These are phyloP conservation scores for Arrhamphus sclerolepis DNA, from an alignment of 2,797 vertebrate genomes.

Conservation along the genomic window DNA sequence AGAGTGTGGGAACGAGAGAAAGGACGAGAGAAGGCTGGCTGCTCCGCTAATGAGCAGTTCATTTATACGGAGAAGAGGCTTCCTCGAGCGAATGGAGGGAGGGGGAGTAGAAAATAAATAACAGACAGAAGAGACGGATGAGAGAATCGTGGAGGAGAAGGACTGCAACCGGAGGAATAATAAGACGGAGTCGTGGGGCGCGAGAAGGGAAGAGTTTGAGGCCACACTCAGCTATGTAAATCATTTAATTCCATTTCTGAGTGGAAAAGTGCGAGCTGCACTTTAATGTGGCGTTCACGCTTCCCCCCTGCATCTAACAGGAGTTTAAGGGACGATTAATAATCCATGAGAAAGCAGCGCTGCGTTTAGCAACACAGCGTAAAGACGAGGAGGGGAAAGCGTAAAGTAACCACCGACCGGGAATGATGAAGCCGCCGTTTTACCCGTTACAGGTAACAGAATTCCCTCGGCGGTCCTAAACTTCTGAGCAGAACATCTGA, in stretches of 20 bases:
- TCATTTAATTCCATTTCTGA: not conserved
- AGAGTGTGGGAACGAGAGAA: conserved; percentile 5
- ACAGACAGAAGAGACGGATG: not conserved
- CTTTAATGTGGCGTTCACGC: too few relatives aligned
- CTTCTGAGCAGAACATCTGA: too few relatives aligned
- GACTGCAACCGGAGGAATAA: not conserved
- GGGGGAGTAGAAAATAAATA: too few relatives aligned
- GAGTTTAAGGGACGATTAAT: too few relatives aligned
- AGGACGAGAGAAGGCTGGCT: conserved; percentile 14
- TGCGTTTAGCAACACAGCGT: too few relatives aligned
- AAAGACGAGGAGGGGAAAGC: too few relatives aligned
- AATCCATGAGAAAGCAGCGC: too few relatives aligned
- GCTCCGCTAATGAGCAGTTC: conserved; percentile 41
- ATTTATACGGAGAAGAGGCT: conserved; percentile 22
- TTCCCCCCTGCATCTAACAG: too few relatives aligned
- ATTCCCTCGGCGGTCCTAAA: too few relatives aligned
- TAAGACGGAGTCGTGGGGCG: not conserved
- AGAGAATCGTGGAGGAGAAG: not conserved
- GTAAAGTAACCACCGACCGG: too few relatives aligned
- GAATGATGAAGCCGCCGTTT: too few relatives aligned
- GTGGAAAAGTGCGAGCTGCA: not conserved
- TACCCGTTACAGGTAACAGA: too few relatives aligned
- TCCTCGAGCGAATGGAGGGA: conserved; percentile 38
- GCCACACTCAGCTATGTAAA: not conserved
- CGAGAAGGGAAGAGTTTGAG: not conserved